Conservation (phyloP, 1,140 invertebrate genomes). For the Pseudomyrmex gracilis region DNA sequence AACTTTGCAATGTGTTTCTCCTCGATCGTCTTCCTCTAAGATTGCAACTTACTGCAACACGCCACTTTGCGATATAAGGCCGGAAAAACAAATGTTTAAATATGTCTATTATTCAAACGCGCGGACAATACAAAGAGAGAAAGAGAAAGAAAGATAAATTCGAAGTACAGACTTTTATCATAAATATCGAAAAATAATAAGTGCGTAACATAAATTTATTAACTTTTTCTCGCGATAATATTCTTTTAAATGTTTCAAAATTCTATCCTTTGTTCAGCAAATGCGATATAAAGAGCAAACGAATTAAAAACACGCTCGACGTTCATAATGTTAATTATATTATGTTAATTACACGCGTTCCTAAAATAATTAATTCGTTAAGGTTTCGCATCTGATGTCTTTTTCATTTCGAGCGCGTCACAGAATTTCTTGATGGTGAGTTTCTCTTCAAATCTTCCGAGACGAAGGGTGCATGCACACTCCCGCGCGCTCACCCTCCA, state of each 20-base stretch:
- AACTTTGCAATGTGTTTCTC: slow-evolving; percentile 54
- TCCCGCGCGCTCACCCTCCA: background rate
- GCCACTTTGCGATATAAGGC: background rate
- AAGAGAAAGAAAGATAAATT: too few species aligned
- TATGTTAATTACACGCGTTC: background rate
- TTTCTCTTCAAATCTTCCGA: background rate
- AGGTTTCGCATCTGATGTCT: slow-evolving; percentile 6
- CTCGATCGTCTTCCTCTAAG: slow-evolving; percentile 21
- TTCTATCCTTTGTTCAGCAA: background rate
- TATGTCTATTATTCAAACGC: slow-evolving; percentile 9
- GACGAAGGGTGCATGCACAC: background rate
- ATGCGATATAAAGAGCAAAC: background rate
- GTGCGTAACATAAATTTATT: too few species aligned
- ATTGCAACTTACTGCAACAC: slow-evolving; percentile 22
- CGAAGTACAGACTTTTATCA: background rate
- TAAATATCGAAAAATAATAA: background rate
- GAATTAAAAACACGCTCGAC: background rate
- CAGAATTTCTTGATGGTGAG: slow-evolving; percentile 31
- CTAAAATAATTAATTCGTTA: slow-evolving; percentile 28
- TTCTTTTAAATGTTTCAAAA: background rate
- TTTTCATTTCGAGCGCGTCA: slow-evolving; percentile 14
- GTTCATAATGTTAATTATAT: background rate
- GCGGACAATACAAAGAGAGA: background rate
- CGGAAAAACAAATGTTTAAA: slow-evolving; percentile 11
- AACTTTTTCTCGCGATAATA: background rate